Conservation (phyloP, 2,113 vertebrate genomes). For the Brachionichthys hirsutus region DNA sequence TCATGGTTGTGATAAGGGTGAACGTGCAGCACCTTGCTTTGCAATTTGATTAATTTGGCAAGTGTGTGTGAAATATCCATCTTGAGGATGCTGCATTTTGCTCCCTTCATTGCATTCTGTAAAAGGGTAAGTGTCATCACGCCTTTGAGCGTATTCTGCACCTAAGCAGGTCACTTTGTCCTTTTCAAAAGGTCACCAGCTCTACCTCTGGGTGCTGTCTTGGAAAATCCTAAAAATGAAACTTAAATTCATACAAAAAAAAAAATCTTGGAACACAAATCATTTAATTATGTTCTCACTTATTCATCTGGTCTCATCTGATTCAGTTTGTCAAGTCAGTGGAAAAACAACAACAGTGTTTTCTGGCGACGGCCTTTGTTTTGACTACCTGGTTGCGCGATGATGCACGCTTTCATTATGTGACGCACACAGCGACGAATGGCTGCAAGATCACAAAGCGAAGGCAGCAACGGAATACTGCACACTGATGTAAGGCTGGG, state of each 20-base stretch:
- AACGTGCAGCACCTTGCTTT: constrained; percentile 31
- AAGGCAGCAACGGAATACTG: no score
- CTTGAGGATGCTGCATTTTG: constrained; percentile 51
- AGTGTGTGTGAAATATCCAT: constrained; percentile 59
- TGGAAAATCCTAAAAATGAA: not conserved
- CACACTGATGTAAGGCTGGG: not conserved
- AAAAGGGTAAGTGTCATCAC: constrained; percentile 53
- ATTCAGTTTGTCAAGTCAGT: no score
- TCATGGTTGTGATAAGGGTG: constrained; percentile 59
- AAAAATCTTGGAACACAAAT: not conserved
- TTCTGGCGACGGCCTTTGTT: no score
- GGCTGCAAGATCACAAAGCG: no score
- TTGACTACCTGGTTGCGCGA: no score
- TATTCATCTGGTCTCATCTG: no score
- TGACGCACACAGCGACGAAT: no score
- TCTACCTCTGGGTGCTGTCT: constrained; percentile 3
- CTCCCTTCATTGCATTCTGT: constrained; percentile 46
- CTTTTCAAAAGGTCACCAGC: constrained; percentile 49
- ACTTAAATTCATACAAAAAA: not conserved
- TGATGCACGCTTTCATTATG: no score
- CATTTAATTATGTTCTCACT: not conserved
- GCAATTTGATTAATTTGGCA: constrained; percentile 67
- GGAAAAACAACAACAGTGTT: no score
- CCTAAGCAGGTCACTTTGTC: constrained; percentile 61
- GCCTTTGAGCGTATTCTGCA: constrained; percentile 53